phyloP scores from a whole-genome alignment of 1,140 invertebrate genomes.

The Pogonomyrmex barbatus region DNA sequence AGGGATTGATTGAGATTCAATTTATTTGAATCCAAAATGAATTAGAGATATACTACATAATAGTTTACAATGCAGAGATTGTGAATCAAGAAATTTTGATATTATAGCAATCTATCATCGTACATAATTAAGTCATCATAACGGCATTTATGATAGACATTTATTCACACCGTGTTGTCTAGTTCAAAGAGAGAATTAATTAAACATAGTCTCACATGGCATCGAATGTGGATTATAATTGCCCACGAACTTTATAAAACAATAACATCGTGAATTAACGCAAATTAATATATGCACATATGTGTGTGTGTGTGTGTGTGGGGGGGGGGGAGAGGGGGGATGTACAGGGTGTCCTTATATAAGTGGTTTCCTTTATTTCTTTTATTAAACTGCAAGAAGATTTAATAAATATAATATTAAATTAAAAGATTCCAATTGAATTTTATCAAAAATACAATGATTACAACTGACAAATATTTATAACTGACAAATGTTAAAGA shows the following conservation, averaged over 20 bases:
- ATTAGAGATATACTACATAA: neutral
- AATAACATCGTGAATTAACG: neutral
- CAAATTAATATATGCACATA: neutral
- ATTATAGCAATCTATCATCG: slow-evolving; percentile 39
- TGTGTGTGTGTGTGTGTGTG: too few species aligned
- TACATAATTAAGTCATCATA: slow-evolving; percentile 46
- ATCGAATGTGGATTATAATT: slow-evolving; percentile 15
- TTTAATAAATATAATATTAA: too few species aligned
- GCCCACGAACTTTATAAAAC: neutral
- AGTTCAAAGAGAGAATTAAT: slow-evolving; percentile 38
- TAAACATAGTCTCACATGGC: slow-evolving; percentile 2
- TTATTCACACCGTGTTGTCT: slow-evolving; percentile 28
- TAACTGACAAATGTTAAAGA: too few species aligned
- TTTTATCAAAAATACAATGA: too few species aligned
- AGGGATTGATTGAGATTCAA: slow-evolving; percentile 11
- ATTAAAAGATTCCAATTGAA: too few species aligned
- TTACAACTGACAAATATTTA: too few species aligned
- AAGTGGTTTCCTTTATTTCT: too few species aligned
- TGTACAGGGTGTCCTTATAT: too few species aligned
- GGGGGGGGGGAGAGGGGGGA: too few species aligned
- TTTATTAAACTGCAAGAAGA: too few species aligned
- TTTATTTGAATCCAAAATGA: slow-evolving; percentile 19
- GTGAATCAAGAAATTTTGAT: slow-evolving; percentile 31
- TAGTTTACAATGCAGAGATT: slow-evolving; percentile 28
- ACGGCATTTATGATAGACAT: slow-evolving; percentile 20